Base-by-base conservation (phyloP, 2,113 vertebrate species). In the Antennarius striatus region DNA sequence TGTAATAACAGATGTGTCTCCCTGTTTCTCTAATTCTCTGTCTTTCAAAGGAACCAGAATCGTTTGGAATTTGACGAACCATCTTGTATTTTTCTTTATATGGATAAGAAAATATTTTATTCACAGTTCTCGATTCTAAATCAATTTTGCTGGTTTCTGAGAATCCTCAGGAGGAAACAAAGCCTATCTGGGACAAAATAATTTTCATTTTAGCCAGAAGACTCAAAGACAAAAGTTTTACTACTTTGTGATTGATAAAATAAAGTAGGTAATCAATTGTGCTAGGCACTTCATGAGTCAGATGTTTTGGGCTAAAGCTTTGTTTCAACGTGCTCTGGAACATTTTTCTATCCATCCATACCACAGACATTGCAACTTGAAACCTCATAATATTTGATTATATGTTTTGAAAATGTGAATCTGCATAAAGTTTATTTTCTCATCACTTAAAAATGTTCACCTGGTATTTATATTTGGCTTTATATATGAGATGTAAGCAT, bases 1-100 rank as follows among this genome's bases (percentile, higher is more conserved):
- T 82, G 60, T 54, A 82, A 88, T 81, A 83, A 77, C 89, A 93
- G 89, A 91, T 88, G 88, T 84, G 15, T 32, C 28, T 10, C 62
- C 16, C 10, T 12, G 4, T 71, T 29, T 49, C 43, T 45, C 11
- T 56, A 36, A 56, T 15, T 42, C n/a, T 66, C 47, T 46, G 28
- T 39, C 12, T 4, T 64, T 7, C 12, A 29, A 43, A 55, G 29
- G 15, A 53, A 67, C 16, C 9, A 12, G 7, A 51, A 16, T 54
- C 45, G 36, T 64, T 75, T 56, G 3, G 58, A 73, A 84, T 78
- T 66, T 62, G 29, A 66, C n/a, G 50, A 49, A 45, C 10, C 11
- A 16, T 10, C 2, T 46, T 11, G 10, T 52, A 16, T 55, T 63
- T 42, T 36, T 29, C n/a, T 62, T 72, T 68, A 52, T 51, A 46